Base-by-base conservation (phyloP, 2,113 vertebrate species). In the Zosterops hypoxanthus region DNA sequence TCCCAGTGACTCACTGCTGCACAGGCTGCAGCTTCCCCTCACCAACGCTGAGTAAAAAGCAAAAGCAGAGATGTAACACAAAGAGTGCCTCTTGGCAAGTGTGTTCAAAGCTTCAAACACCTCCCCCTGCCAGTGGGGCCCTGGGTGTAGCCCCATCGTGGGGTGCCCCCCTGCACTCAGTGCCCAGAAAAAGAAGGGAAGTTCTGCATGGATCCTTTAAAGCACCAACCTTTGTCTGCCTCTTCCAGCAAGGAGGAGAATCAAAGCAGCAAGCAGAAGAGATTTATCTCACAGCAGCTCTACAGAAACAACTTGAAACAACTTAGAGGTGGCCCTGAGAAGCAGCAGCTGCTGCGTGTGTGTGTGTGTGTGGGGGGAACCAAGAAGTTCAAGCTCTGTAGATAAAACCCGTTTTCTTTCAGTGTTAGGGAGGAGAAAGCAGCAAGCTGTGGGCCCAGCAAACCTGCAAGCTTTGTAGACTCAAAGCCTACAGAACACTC, bases 1-100 rank as follows among this genome's bases (percentile, higher is more conserved):
- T 65, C 21, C 69, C 44, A 1, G 68, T 79, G 91, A 90, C 84
- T 97, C 94, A 87, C 78, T 72, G 90, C 78, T 85, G 55, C 36
- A 53, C 57, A 94, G 89, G 49, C 81, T 87, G 64, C 84, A 69
- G 93, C 25, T 55, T 9, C 60, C 61, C 86, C 94, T 94, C 88
- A 60, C 53, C 84, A 65, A 36, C 72, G 60, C 63, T 24, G 53
- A 92, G 90, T 3, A 20, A 85, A 92, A 60, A 65, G 80, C 36
- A 63, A 69, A 88, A 60, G 17, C 31, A 15, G 12, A 42, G 28
- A 39, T 5, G 9, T 8, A 56, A 86, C 16, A 66, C 34, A 50
- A 39, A 25, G 16, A 78, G 50, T 22, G 8, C 18, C 65, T 84
- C 28, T 24, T 33, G 65, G 76, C 24, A 73, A 84, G 56, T 8